These are phyloP conservation scores for Clostera curtula DNA, from an alignment of 2,888 invertebrate genomes.

Conservation along the genomic window DNA sequence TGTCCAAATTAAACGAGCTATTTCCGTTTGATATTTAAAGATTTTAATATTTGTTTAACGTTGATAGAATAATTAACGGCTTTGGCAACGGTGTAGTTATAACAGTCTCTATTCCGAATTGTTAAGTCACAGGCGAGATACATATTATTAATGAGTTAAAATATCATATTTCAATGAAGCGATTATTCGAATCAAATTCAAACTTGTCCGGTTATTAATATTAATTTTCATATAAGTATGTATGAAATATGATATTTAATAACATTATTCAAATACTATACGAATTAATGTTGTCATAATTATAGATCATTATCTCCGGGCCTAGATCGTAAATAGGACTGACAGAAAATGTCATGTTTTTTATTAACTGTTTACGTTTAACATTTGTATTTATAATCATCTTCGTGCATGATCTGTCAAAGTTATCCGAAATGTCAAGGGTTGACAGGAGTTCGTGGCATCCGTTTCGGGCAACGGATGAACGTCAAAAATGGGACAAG, in stretches of 20 bases:
- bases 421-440: conserved; percentile 65
- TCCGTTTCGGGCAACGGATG: conserved; percentile 53
- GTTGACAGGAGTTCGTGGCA: conserved; percentile 68
- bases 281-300: conserved; percentile 26
- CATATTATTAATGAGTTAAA: no score
- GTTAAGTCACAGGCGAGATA: no score
- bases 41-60: conserved; percentile 52
- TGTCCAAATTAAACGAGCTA: conserved; percentile 54
- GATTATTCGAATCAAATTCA: no score
- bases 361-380: conserved; percentile 28
- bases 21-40: conserved; percentile 55
- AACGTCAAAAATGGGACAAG: conserved; percentile 35
- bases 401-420: conserved; percentile 61
- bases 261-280: conserved; percentile 24
- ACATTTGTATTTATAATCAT: conserved; percentile 47
- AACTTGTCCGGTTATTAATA: conserved; percentile 27
- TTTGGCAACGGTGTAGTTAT: conserved; percentile 35
- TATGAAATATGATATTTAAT: conserved; percentile 35
- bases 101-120: conserved; percentile 38
- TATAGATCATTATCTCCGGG: conserved; percentile 6
- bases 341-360: no score
- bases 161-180: conserved; percentile 32
- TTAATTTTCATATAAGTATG: conserved; percentile 23
- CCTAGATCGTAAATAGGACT: conserved; percentile 11
- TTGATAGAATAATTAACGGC: conserved; percentile 56